Evolutionary conservation across 2,888 invertebrate genomes (phyloP).

Genomic region (Meiosimyza platycephala): DNA sequence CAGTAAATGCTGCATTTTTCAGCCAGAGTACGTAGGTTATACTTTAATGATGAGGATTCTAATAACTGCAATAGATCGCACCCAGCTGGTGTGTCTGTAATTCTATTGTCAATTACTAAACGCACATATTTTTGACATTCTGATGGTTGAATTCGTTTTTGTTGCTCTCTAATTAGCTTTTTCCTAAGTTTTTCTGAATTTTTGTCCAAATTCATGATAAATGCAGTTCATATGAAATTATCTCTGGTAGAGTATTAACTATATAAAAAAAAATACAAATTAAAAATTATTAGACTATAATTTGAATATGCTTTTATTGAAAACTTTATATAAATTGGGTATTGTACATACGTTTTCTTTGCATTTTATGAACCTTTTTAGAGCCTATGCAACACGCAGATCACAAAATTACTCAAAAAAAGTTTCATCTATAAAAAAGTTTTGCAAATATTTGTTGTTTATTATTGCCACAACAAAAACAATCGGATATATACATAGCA

Average conservation of each 20-base stretch:
- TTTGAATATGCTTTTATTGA: too few species aligned
- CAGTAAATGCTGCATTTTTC: slow-evolving; percentile 56
- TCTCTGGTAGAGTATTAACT: not conserved
- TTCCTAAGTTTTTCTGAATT: slow-evolving; percentile 58
- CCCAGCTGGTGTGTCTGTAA: slow-evolving; percentile 48
- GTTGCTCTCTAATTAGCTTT: slow-evolving; percentile 53
- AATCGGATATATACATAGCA: too few species aligned
- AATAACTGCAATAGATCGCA: slow-evolving; percentile 49
- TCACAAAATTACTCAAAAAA: too few species aligned
- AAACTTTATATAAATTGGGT: too few species aligned
- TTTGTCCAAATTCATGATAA: slow-evolving; percentile 38
- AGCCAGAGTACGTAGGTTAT: slow-evolving; percentile 52
- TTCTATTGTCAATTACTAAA: slow-evolving; percentile 54
- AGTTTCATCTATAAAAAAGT: too few species aligned
- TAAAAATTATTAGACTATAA: not conserved
- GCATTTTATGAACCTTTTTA: too few species aligned
- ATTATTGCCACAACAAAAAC: too few species aligned
- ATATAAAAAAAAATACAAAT: not conserved
- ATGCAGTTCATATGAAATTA: not conserved
- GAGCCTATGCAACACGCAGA: too few species aligned
- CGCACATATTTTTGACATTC: slow-evolving; percentile 64
- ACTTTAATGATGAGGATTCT: slow-evolving; percentile 50
- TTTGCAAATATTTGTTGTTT: too few species aligned
- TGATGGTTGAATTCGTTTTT: slow-evolving; percentile 62
- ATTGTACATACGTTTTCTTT: too few species aligned